Conservation (phyloP, 2,888 invertebrate genomes). For the Zaprionus bogoriensis region DNA sequence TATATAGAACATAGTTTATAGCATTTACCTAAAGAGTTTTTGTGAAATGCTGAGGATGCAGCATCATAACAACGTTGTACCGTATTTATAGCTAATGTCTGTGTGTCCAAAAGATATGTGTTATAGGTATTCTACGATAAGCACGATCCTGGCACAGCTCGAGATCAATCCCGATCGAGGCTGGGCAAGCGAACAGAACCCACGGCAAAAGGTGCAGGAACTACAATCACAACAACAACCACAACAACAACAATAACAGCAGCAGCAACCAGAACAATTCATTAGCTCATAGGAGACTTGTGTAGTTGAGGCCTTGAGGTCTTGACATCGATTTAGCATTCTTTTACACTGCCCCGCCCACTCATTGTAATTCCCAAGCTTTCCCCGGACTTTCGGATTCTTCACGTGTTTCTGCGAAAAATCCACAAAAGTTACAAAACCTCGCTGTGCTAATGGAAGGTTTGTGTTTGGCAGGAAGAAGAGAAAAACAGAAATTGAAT, state of each 20-base stretch:
- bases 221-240: no score
- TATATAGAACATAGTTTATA: conserved; percentile 37
- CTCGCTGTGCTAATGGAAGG: conserved; percentile 36
- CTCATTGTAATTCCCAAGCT: neutral
- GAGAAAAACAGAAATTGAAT: conserved; percentile 42
- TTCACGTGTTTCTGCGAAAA: conserved; percentile 46
- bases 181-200: conserved; percentile 33
- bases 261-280: no score
- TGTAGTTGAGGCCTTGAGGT: no score
- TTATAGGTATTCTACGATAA: conserved; percentile 12
- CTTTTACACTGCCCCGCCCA: conserved; percentile 18
- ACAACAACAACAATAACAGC: no score
- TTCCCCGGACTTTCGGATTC: conserved; percentile 41
- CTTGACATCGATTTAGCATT: neutral
- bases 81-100: conserved; percentile 47
- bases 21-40: conserved; percentile 41
- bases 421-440: conserved; percentile 38
- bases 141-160: conserved; percentile 46
- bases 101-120: conserved; percentile 59
- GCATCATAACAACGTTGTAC: conserved; percentile 34
- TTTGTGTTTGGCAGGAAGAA: conserved; percentile 33
- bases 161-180: conserved; percentile 36
- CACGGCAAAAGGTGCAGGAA: conserved; percentile 45
- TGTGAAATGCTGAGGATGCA: conserved; percentile 14
- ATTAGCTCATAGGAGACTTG: neutral